A percentile compares a stretch with the other conserved stretches of the same genome.
phyloP scores from a whole-genome alignment of 2,888 invertebrate species.

The Cerceris ruficornis region DNA sequence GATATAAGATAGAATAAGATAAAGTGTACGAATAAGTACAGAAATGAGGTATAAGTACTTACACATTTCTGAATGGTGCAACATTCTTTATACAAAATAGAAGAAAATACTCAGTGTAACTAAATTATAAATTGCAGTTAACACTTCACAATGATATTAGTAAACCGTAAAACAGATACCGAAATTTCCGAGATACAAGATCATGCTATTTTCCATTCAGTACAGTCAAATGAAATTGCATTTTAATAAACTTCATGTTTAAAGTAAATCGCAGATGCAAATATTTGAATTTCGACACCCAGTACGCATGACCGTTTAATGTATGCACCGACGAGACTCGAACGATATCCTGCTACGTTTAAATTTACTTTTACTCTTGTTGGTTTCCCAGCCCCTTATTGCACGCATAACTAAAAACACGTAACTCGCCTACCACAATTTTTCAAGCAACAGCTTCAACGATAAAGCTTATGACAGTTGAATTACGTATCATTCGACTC shows the following conservation, averaged over 20 bases:
- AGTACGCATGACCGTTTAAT: conserved; percentile 17
- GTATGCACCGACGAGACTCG: conserved; percentile 42
- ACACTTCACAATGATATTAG: neutral
- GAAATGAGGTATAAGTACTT: no score
- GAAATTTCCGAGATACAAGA: neutral
- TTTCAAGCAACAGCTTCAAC: no score
- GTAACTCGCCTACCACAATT: no score
- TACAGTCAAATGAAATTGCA: no score
- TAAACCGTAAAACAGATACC: neutral
- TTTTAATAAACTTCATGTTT: no score
- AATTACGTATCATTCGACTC: no score
- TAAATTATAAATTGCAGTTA: neutral
- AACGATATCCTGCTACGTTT: conserved; percentile 24
- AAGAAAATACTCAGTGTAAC: no score
- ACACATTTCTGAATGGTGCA: no score
- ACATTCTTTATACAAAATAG: no score
- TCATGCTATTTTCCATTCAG: neutral
- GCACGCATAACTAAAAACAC: no score
- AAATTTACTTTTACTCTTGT: conserved; percentile 59
- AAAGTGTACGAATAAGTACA: no score
- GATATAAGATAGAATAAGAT: no score
- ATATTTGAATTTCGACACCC: conserved; percentile 21
- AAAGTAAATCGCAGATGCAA: neutral
- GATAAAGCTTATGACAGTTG: neutral
- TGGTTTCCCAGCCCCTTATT: conserved; percentile 9